These are phyloP conservation scores for Ectemnius lituratus DNA, from an alignment of 2,888 invertebrate genomes.

Conservation along the genomic window DNA sequence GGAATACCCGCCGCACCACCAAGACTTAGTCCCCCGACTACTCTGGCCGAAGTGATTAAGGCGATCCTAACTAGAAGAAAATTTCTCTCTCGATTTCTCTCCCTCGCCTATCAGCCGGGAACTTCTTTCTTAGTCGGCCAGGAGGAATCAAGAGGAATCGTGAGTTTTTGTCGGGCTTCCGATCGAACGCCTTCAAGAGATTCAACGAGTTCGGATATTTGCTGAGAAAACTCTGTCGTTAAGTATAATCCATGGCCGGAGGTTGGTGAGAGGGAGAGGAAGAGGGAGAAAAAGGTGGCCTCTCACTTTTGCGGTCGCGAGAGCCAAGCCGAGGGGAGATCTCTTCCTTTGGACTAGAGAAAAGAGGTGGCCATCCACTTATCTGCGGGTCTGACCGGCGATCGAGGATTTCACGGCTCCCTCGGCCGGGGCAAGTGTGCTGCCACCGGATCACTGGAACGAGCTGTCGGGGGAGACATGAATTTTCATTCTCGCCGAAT, in stretches of 20 bases:
- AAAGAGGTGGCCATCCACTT: conserved; percentile 53
- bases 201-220: neutral
- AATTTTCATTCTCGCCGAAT: conserved; percentile 70
- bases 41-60: neutral
- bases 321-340: conserved; percentile 43
- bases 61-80: neutral
- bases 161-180: too few species aligned
- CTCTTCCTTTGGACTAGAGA: conserved; percentile 25
- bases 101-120: too few species aligned
- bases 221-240: neutral
- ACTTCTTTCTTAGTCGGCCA: too few species aligned
- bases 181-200: too few species aligned
- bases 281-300: neutral
- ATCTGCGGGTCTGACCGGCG: conserved; percentile 50
- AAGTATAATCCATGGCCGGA: neutral
- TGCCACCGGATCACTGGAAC: conserved; percentile 30
- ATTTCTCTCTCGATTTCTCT: neutral
- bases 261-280: neutral
- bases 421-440: conserved; percentile 11
- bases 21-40: neutral
- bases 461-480: conserved; percentile 52
- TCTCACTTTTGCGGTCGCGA: conserved; percentile 37
- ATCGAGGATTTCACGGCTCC: conserved; percentile 43
- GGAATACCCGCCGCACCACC: conserved; percentile 4
- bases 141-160: too few species aligned